Evolutionary conservation across 2,888 invertebrate genomes (phyloP).

Genomic region (Prostheceraeus crozeri): DNA sequence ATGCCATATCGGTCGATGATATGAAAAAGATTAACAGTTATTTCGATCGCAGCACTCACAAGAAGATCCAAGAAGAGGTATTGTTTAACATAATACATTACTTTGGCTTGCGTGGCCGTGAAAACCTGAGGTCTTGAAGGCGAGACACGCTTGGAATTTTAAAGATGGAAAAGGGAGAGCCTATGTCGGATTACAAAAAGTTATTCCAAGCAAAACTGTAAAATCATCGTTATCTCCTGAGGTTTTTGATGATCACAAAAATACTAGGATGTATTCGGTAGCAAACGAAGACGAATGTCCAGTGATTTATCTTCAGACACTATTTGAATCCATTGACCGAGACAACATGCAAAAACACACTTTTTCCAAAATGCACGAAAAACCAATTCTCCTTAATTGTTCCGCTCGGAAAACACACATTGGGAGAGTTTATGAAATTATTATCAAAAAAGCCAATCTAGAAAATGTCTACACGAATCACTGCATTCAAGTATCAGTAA

Average conservation of each 20-base stretch:
- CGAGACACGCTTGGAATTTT: neutral
- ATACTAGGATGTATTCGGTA: constrained; percentile 3
- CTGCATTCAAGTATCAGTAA: neutral
- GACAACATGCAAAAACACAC: too few species aligned
- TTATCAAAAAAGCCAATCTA: neutral
- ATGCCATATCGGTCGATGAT: constrained; percentile 3
- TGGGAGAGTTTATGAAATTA: neutral
- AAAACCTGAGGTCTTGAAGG: constrained; percentile 15
- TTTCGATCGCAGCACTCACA: neutral
- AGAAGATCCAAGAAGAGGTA: constrained; percentile 20
- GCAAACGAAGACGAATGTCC: too few species aligned
- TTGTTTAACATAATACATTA: neutral
- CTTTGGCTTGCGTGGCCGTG: neutral
- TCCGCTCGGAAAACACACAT: too few species aligned
- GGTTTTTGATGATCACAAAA: constrained; percentile 1
- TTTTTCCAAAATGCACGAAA: too few species aligned
- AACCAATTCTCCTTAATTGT: too few species aligned
- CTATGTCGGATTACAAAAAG: constrained; percentile 6
- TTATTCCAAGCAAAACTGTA: neutral
- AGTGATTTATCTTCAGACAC: too few species aligned
- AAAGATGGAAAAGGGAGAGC: neutral
- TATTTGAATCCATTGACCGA: too few species aligned
- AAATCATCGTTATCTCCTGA: neutral
- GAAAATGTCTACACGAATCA: neutral
- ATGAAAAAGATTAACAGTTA: neutral